Evolutionary conservation across 1,140 invertebrate species (phyloP).

Genomic region (Ceratitis capitata): DNA sequence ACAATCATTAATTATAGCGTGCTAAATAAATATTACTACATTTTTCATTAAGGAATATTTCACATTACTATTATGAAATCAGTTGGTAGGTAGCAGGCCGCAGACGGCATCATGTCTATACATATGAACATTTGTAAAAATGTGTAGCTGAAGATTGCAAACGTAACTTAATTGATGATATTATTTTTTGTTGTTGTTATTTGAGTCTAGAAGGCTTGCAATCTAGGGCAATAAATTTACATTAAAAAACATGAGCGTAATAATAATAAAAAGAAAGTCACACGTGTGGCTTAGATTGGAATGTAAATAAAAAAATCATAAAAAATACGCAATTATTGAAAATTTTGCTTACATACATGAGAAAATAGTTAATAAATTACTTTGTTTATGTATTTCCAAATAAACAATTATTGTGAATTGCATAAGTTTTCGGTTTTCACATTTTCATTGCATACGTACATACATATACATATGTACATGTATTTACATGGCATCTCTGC

Average conservation of each 20-base stretch:
- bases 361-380: no score
- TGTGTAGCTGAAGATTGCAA: not conserved
- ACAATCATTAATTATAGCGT: not conserved
- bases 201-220: not conserved
- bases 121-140: no score
- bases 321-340: not conserved
- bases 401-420: no score
- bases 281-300: not conserved
- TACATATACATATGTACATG: not conserved
- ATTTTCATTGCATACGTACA: no score
- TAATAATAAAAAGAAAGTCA: not conserved
- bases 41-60: not conserved
- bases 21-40: not conserved
- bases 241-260: not conserved
- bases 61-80: not conserved
- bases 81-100: not conserved
- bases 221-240: not conserved
- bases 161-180: not conserved
- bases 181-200: not conserved
- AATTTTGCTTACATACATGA: no score
- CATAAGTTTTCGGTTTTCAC: no score
- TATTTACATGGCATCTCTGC: not conserved
- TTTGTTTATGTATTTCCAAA: no score
- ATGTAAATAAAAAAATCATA: not conserved
- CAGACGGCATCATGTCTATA: no score